These are phyloP conservation scores for Oceanodroma tethys DNA, from an alignment of 2,113 vertebrate genomes.

Conservation along the genomic window DNA sequence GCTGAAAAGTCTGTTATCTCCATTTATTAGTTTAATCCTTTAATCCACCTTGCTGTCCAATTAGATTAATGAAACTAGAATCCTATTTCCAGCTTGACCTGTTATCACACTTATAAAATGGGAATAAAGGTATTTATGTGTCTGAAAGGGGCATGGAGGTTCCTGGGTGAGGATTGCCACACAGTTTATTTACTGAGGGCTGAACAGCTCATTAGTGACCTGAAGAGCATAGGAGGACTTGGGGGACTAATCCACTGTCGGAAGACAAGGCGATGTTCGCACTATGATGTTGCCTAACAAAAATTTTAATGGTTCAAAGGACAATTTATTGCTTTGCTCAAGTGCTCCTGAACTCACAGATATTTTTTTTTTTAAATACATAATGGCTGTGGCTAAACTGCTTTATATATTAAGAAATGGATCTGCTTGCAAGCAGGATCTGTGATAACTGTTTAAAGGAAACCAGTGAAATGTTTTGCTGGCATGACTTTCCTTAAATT, in stretches of 20 bases:
- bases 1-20: slow-evolving; percentile 39
- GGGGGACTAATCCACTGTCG: neutral
- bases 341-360: neutral
- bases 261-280: neutral
- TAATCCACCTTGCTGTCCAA: slow-evolving; percentile 57
- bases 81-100: slow-evolving; percentile 32
- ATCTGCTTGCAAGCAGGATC: slow-evolving; percentile 1
- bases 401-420: slow-evolving; percentile 19
- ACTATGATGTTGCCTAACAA: neutral
- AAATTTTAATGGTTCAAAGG: slow-evolving; percentile 9
- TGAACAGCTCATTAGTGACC: slow-evolving; percentile 50
- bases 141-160: neutral
- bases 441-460: slow-evolving; percentile 51
- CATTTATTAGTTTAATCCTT: slow-evolving; percentile 54
- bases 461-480: slow-evolving; percentile 10
- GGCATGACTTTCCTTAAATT: neutral
- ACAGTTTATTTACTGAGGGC: neutral
- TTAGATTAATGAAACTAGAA: slow-evolving; percentile 55
- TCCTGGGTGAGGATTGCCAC: neutral
- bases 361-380: neutral
- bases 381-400: neutral
- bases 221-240: neutral
- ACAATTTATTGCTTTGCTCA: neutral
- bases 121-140: slow-evolving; percentile 6
- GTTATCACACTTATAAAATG: slow-evolving; percentile 13